Evolutionary conservation across 2,797 vertebrate genomes (phyloP).

Genomic region (Delichon dasypus): DNA sequence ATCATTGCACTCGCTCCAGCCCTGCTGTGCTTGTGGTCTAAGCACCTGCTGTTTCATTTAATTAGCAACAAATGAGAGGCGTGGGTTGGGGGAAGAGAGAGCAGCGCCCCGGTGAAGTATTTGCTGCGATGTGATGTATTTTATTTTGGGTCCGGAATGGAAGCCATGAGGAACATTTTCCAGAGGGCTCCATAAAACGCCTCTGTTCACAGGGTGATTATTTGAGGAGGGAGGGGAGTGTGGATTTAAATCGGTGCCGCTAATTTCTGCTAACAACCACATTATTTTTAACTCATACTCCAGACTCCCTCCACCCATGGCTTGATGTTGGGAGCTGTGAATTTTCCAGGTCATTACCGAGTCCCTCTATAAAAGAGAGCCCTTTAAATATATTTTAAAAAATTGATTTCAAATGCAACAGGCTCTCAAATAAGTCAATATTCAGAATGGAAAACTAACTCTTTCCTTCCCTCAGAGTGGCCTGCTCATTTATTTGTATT

Average conservation of each 20-base stretch:
- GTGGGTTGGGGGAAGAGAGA: slow-evolving; percentile 17
- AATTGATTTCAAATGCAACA: slow-evolving; percentile 18
- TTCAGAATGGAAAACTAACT: slow-evolving; percentile 1
- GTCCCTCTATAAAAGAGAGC: slow-evolving; percentile 36
- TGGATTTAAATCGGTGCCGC: not conserved
- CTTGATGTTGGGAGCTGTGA: slow-evolving; percentile 42
- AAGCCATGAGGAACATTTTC: slow-evolving; percentile 62
- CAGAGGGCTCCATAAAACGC: slow-evolving; percentile 44
- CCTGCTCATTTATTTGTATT: slow-evolving; percentile 21
- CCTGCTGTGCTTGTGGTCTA: slow-evolving; percentile 62
- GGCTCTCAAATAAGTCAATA: not conserved
- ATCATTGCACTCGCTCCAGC: slow-evolving; percentile 12
- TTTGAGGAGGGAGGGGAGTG: slow-evolving; percentile 42
- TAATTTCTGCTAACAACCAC: slow-evolving; percentile 58
- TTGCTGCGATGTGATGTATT: slow-evolving; percentile 27
- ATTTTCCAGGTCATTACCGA: slow-evolving; percentile 34
- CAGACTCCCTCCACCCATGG: slow-evolving; percentile 46
- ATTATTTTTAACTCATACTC: slow-evolving; percentile 62
- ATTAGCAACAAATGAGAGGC: slow-evolving; percentile 69
- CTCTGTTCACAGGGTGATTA: slow-evolving; percentile 50
- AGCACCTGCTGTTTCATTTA: slow-evolving; percentile 76
- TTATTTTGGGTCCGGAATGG: slow-evolving; percentile 15
- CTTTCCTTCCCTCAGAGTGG: not conserved
- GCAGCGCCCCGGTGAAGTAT: slow-evolving; percentile 52
- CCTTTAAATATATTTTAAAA: not conserved